Percentiles rank a stretch among this genome's conserved stretches.
These are phyloP conservation scores for Heteromurus nitidus DNA, from an alignment of 2,888 invertebrate species.

Conservation along the genomic window DNA sequence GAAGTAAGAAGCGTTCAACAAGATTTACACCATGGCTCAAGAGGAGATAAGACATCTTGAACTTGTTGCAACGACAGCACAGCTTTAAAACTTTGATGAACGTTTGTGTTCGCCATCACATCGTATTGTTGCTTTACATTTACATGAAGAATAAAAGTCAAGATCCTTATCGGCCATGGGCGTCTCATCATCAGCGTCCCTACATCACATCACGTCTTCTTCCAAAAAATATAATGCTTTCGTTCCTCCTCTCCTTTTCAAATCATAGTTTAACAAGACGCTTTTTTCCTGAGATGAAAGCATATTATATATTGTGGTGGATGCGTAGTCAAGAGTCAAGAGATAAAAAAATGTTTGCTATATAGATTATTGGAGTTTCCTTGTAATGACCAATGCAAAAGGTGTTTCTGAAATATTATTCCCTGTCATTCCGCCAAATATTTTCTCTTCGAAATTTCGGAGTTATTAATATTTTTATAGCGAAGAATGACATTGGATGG, in stretches of 20 bases:
- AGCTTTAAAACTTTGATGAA: constrained; percentile 45
- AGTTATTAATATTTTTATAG: too few relatives aligned
- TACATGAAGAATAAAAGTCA: constrained; percentile 63
- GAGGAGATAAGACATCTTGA: constrained; percentile 55
- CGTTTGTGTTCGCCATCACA: constrained; percentile 52
- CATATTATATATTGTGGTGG: too few relatives aligned
- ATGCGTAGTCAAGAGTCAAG: too few relatives aligned
- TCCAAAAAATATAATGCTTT: constrained; percentile 1
- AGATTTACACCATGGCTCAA: constrained; percentile 51
- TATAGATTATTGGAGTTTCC: too few relatives aligned
- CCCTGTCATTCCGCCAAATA: too few relatives aligned
- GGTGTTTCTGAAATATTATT: too few relatives aligned
- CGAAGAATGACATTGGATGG: too few relatives aligned
- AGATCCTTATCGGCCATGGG: constrained; percentile 60
- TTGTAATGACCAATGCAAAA: too few relatives aligned
- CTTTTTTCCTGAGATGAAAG: too few relatives aligned
- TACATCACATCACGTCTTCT: constrained; percentile 39
- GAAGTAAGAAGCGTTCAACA: constrained; percentile 45
- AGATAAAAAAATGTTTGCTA: too few relatives aligned
- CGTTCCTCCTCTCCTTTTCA: background rate
- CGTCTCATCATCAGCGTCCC: constrained; percentile 59
- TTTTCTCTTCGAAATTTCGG: too few relatives aligned
- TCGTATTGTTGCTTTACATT: constrained; percentile 53
- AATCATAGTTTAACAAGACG: constrained; percentile 1
- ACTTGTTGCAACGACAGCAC: constrained; percentile 45